These are phyloP conservation scores for Gambelia wislizenii DNA, from an alignment of 2,797 vertebrate genomes.

Conservation along the genomic window DNA sequence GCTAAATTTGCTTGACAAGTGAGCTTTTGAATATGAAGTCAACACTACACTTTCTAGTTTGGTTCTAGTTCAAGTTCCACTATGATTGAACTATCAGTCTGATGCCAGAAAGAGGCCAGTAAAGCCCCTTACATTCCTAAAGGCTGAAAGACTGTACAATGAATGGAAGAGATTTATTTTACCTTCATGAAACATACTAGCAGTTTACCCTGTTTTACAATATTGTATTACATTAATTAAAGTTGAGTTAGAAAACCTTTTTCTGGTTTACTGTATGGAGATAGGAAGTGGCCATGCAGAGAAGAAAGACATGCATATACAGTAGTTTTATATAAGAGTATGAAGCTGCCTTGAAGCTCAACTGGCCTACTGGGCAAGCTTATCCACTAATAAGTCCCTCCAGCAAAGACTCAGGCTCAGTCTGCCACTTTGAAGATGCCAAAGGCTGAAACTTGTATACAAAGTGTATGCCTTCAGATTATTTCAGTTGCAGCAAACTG, in stretches of 20 bases:
- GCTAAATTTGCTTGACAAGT: not conserved
- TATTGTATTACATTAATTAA: not conserved
- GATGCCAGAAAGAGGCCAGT: not conserved
- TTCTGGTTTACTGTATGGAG: too few relatives aligned
- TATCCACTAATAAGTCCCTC: not conserved
- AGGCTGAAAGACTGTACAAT: not conserved
- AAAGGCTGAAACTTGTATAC: not conserved
- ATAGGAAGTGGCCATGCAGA: not conserved
- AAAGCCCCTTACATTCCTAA: not conserved
- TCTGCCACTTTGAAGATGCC: not conserved
- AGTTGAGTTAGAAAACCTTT: not conserved
- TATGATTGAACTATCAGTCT: not conserved
- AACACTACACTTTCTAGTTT: not conserved
- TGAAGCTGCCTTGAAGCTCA: not conserved
- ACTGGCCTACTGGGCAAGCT: not conserved
- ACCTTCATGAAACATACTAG: not conserved
- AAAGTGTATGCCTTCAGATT: not conserved
- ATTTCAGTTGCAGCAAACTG: too few relatives aligned
- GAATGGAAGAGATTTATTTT: not conserved
- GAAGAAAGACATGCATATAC: not conserved
- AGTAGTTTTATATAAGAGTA: not conserved
- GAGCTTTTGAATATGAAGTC: not conserved
- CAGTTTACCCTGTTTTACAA: not conserved
- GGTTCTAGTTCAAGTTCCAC: not conserved
- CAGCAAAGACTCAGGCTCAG: not conserved